Evolutionary conservation across 1,140 invertebrate genomes (phyloP), one percentile per base, ranked within the genome.

Genomic region (Plutomurus gul): DNA sequence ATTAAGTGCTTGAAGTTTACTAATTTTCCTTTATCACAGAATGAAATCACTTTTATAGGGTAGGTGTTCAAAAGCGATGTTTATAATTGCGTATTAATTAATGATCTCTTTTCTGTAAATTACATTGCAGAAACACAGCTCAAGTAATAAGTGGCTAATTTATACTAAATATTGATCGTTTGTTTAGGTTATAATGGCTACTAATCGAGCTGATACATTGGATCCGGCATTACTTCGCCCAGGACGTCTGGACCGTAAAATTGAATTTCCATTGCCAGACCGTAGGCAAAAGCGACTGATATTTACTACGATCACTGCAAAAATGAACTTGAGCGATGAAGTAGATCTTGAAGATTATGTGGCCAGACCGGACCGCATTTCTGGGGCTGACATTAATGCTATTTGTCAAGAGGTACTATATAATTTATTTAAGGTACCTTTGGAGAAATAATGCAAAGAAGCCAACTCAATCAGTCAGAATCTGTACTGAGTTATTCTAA

Each of bases 281-380:
- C 90, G 98, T 33, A 89, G 98, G 78, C 98, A 99, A 86, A 99
- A 99, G 85, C 94, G 98, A 82, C 88, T 99, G 4, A 95, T 99
- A 79, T 99, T 99, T 88, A 94, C 96, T 16, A 99, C 98, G 0
- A 99, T 99, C 79, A 99, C 98, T 0, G 89, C 93, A 0, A 98
- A 96, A 86, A 99, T 99, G 98, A 99, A 99, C 88, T 88, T 99
- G n/a, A 97, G 95, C 82, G 98, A 99, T 86, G 98, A 99, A 87
- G 97, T 99, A 1, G 98, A 99, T 88, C 87, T 99, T 2, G 98
- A 99, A 87, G 98, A 99, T 89, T 99, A 97, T 88, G 97, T 99
- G 10, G 97, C 98, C 10, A 89, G 98, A 18, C 97, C 98, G 0
- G 98, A 99, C 86, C 94, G 95, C 87, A 99, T 99, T 84, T 99